Conservation (phyloP, 2,113 vertebrate genomes). For the Ptychochromis oligacanthus region DNA sequence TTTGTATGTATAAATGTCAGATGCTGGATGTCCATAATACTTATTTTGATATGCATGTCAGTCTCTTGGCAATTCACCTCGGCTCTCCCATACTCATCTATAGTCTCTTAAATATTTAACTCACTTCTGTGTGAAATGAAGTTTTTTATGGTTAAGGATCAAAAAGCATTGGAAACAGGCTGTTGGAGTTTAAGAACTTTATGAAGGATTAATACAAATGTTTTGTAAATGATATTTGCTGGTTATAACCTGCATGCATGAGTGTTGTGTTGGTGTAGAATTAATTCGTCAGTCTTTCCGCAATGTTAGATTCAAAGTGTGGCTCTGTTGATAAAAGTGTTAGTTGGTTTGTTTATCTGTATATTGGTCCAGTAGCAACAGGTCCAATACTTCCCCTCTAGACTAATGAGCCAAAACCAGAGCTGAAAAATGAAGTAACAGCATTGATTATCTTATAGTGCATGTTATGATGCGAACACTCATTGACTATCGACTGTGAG, state of each 20-base stretch:
- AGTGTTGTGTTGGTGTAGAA: not conserved
- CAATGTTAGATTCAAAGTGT: not conserved
- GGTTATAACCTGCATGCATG: not conserved
- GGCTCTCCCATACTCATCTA: not conserved
- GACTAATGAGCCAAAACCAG: not conserved
- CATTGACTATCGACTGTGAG: not conserved
- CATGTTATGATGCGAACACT: not conserved
- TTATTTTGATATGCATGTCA: not conserved
- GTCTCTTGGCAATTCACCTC: conserved; percentile 1
- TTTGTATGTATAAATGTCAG: not conserved
- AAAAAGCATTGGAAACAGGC: not conserved
- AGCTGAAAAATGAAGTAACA: not conserved
- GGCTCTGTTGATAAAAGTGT: not conserved
- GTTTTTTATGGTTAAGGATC: not conserved
- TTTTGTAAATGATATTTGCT: not conserved
- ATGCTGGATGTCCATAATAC: not conserved
- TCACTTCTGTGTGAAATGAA: not conserved
- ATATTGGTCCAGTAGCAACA: not conserved
- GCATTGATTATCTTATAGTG: not conserved
- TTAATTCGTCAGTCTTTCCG: not conserved
- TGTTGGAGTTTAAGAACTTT: not conserved
- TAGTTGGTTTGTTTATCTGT: not conserved
- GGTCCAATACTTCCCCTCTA: not conserved
- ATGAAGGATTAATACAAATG: conserved; percentile 7
- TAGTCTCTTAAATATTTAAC: not conserved